Base-by-base conservation (phyloP, 2,797 vertebrate species). In the Huso huso region DNA sequence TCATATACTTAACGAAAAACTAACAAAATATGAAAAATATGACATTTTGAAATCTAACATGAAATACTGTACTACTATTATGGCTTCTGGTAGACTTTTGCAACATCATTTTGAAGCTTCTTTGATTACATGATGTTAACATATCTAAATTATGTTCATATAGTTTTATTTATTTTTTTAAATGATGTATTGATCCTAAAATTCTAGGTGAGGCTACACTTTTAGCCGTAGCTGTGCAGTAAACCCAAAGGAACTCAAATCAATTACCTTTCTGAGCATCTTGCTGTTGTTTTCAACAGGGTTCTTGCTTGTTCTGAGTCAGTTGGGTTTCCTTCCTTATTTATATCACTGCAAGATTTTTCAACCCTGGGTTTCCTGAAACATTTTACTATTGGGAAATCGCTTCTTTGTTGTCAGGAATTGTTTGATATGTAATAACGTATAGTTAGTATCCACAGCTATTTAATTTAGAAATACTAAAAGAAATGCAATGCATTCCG, bases 181-280 rank as follows among this genome's bases (percentile, higher is more conserved):
- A 37, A 37, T 37, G 37, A 37, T 37, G 37, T 5, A 4, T 37
- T 5, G 1, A 37, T 37, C 37, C 37, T 37, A 37, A 4, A 37
- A 37, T 37, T 37, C 37, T 37, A 37, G 37, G 37, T 37, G 37
- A 5, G 4, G 37, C 5, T 37, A 37, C 18, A 18, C 37, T 37
- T 37, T 37, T 37, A 37, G 37, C 37, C 37, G 4, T 37, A 37
- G 37, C 37, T 37, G 8, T 53, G 7, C 13, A 7, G 13, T 52
- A 52, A 7, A n/a, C 58, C 58, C 23, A 51, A 58, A 12, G 49
- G 37, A 68, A 61, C 51, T 4, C 8, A 63, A 9, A 18, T 48
- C 2, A 13, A 48, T 4, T 83, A 88, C 87, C 87, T 83, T 88
- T 69, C 77, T 75, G 6, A 89, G 71, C 88, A 90, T 90, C 49